Percentiles rank a stretch among this genome's conserved stretches.
Evolutionary conservation across 92 coral and sea anemone genomes (phyloP).

Genomic region (Palythoa grandiflora): DNA sequence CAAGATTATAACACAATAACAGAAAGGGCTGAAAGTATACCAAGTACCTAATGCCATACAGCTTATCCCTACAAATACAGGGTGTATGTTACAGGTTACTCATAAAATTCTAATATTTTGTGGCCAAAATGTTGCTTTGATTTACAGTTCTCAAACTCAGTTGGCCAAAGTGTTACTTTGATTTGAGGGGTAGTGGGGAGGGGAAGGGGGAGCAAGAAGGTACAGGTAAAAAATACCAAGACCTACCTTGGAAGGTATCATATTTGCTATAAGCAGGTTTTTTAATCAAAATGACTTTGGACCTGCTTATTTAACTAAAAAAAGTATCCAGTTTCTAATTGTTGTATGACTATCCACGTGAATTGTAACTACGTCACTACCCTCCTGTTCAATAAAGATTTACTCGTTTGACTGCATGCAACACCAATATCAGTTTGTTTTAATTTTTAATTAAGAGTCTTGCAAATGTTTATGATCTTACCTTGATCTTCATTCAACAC

Average conservation of each 20-base stretch:
- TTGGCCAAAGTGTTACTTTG: background rate
- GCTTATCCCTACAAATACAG: background rate
- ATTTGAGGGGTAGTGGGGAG: background rate
- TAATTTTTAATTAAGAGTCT: background rate
- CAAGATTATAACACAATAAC: background rate
- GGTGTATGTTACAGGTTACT: constrained; percentile 7
- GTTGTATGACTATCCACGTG: too few relatives aligned
- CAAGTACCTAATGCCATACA: background rate
- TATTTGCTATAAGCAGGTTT: background rate
- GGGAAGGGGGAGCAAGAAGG: background rate
- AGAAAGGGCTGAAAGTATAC: background rate
- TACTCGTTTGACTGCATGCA: too few relatives aligned
- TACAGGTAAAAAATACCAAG: background rate
- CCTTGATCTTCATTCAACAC: constrained; percentile 13
- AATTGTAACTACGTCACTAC: too few relatives aligned
- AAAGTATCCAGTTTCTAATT: too few relatives aligned
- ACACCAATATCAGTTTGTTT: background rate
- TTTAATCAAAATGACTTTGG: too few relatives aligned
- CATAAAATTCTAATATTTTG: constrained; percentile 1
- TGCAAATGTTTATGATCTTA: constrained; percentile 14
- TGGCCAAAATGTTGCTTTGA: background rate
- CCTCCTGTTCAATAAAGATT: too few relatives aligned
- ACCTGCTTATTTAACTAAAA: too few relatives aligned
- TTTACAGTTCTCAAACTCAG: background rate
- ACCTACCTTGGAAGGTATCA: background rate